phyloP scores from a whole-genome alignment of 2,113 vertebrate species.

The Illadopsis cleaveri region DNA sequence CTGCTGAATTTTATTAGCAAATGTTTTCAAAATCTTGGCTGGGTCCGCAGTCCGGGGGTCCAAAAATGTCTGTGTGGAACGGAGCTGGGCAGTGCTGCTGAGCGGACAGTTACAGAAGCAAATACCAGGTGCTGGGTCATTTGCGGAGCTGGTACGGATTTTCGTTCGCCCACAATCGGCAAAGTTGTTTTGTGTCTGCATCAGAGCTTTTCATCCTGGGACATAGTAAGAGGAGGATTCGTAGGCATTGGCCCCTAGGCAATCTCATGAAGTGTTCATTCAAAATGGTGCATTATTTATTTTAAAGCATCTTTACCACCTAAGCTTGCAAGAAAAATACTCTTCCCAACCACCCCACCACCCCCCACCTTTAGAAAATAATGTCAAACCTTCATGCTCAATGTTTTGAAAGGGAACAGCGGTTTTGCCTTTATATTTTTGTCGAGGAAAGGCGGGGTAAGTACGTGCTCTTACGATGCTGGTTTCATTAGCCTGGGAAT shows the following conservation, averaged over 20 bases:
- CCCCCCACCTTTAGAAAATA: not conserved
- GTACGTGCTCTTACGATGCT: not conserved
- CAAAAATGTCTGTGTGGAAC: not conserved
- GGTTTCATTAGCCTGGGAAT: not conserved
- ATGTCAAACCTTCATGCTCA: not conserved
- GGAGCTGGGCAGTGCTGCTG: not conserved
- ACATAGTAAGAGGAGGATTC: not conserved
- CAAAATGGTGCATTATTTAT: not conserved
- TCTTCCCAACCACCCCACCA: accelerated
- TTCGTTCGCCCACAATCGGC: not conserved
- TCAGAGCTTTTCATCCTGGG: constrained; percentile 8
- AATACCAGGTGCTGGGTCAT: constrained; percentile 44
- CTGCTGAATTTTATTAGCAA: constrained; percentile 3
- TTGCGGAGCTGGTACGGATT: constrained; percentile 29
- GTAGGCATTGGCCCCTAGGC: not conserved
- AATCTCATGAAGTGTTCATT: not conserved
- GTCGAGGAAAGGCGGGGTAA: not conserved
- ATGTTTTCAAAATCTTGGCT: not conserved
- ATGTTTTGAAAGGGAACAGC: not conserved
- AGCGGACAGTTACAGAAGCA: not conserved
- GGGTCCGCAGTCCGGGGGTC: not conserved
- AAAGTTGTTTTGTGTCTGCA: constrained; percentile 52
- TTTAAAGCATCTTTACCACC: not conserved
- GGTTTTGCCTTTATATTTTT: not conserved
- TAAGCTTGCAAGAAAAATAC: not conserved